These are phyloP conservation scores for Bolinopsis microptera DNA, from an alignment of 37 sponge, comb jelly and placozoan species.

Conservation along the genomic window DNA sequence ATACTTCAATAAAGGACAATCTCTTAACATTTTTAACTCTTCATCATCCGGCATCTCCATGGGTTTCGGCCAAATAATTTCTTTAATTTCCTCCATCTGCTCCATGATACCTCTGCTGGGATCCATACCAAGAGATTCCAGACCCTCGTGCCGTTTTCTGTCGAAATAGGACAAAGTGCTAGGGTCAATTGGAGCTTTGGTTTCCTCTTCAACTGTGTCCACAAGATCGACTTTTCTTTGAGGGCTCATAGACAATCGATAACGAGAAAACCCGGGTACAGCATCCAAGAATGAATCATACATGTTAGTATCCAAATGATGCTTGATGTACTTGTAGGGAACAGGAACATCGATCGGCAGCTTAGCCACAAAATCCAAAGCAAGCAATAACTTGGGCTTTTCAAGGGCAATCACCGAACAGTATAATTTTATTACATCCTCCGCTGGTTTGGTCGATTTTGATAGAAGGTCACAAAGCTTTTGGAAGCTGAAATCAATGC, in stretches of 20 bases:
- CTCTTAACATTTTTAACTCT: neutral
- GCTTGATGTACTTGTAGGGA: constrained; percentile 33
- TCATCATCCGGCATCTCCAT: neutral
- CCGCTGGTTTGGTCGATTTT: neutral
- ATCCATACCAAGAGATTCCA: neutral
- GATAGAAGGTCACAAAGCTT: neutral
- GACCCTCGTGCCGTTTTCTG: neutral
- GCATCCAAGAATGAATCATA: constrained; percentile 15
- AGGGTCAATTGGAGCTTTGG: constrained; percentile 10
- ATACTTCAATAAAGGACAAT: constrained; percentile 27
- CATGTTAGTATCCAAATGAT: constrained; percentile 40
- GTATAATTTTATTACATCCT: constrained; percentile 22
- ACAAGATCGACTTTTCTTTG: neutral
- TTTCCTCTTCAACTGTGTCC: neutral
- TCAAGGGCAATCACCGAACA: constrained; percentile 51
- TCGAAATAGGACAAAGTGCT: neutral
- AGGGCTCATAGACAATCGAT: neutral
- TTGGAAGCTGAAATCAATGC: constrained; percentile 14
- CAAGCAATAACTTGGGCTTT: constrained; percentile 43
- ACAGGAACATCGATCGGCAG: constrained; percentile 26
- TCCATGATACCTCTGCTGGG: neutral
- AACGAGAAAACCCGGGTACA: neutral
- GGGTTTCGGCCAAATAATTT: neutral
- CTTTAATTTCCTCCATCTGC: neutral
- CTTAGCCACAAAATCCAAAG: constrained; percentile 38